Evolutionary conservation across 2,888 invertebrate genomes (phyloP), one percentile per base, ranked within the genome.

Genomic region (Athalia circularis): DNA sequence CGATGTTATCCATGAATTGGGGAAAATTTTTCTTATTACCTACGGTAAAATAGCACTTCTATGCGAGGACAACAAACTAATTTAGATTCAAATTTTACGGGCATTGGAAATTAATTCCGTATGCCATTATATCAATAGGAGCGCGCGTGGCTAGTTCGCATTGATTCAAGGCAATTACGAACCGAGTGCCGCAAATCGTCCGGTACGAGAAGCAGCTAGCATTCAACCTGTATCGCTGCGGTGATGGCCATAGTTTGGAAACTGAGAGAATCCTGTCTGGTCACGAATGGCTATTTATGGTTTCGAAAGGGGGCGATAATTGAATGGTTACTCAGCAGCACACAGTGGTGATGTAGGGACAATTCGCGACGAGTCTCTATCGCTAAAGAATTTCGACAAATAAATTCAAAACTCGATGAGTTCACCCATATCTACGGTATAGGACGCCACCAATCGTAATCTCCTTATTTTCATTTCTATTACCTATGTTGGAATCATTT

Each of bases 151-250:
- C 29, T 29, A 29, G 75, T 29, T 48, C 52, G 62, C 62, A 64
- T 75, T 75, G 64, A 75, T 75, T 75, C 75, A 64, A 62, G 50
- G 62, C 75, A 75, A 75, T 75, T 75, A 75, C 75, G 75, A 75
- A 75, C 75, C 61, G 59, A 45, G 59, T 50, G 61, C 74, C 74
- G 74, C 74, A 47, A 72, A 72, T 43, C 59, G 72, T 72, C 72
- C 57, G 11, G 70, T 13, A 8, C 57, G 45, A 54, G 72, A 7
- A 54, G n/a, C 7, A 54, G 54, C 54, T 45, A 54, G 68, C 68
- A 54, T 54, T 54, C n/a, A 68, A 52, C 54, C 52, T 68, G 54
- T 68, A 68, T 68, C 43, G 68, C 54, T 68, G 68, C 54, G 68
- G 68, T 68, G 52, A 29, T 54, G 68, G 68, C 68, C 54, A 68